Evolutionary conservation across 30 jellyfish, hydroid and myxozoan species (phyloP).

Genomic region (Cassiopea andromeda): DNA sequence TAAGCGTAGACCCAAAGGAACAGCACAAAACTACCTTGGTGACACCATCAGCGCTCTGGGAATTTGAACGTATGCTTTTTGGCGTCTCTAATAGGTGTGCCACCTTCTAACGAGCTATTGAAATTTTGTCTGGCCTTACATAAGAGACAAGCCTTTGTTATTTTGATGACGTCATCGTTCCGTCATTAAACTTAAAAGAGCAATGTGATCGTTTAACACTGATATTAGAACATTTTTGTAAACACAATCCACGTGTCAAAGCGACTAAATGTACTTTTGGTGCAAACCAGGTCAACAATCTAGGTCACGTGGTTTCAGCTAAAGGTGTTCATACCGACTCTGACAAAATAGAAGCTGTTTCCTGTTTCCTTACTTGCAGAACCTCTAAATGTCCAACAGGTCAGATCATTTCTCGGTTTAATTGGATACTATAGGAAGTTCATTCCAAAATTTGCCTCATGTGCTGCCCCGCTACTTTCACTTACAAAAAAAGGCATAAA

Average conservation of each 20-base stretch:
- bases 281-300: constrained; percentile 26
- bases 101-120: constrained; percentile 73
- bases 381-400: constrained; percentile 25
- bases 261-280: constrained; percentile 52
- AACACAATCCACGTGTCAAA: constrained; percentile 29
- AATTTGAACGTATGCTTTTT: constrained; percentile 59
- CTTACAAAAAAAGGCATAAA: constrained; percentile 17
- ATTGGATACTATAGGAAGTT: constrained; percentile 50
- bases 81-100: constrained; percentile 67
- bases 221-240: constrained; percentile 19
- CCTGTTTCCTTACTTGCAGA: neutral
- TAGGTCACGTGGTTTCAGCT: constrained; percentile 47
- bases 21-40: constrained; percentile 56
- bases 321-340: constrained; percentile 51
- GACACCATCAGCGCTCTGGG: constrained; percentile 61
- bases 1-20: constrained; percentile 49
- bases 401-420: constrained; percentile 57
- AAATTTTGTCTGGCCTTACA: constrained; percentile 57
- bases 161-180: constrained; percentile 61
- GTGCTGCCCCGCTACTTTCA: constrained; percentile 18
- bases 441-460: constrained; percentile 39
- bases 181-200: constrained; percentile 21
- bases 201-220: constrained; percentile 22
- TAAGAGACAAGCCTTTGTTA: constrained; percentile 51
- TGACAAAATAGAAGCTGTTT: neutral